A percentile compares a stretch with the other conserved stretches of the same genome.
Conservation (phyloP, 2,113 vertebrate species). For the Apus apus region DNA sequence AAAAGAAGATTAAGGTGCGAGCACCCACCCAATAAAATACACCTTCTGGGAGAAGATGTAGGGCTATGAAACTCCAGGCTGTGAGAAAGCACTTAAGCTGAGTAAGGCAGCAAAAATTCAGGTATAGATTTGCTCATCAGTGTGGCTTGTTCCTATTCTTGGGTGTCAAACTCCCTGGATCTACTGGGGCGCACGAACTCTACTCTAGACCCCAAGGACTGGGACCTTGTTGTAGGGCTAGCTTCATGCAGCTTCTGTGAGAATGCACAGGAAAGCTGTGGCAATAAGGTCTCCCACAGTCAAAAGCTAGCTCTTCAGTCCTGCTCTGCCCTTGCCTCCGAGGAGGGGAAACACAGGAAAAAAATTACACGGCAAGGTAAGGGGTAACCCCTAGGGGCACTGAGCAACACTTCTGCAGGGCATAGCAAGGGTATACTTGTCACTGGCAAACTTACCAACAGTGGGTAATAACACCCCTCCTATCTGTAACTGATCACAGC, state of each 20-base stretch:
- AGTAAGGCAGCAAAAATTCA: neutral
- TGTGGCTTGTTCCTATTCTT: neutral
- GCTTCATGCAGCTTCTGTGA: neutral
- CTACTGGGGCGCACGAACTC: neutral
- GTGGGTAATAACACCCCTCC: neutral
- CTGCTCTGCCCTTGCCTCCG: neutral
- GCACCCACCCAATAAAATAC: neutral
- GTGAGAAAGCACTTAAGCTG: neutral
- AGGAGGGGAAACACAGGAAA: neutral
- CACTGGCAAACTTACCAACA: neutral
- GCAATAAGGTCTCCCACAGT: neutral
- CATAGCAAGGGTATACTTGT: neutral
- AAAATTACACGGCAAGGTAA: neutral
- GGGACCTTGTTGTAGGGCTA: neutral
- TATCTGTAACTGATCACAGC: neutral
- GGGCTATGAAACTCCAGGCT: neutral
- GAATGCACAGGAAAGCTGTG: neutral
- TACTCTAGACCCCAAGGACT: neutral
- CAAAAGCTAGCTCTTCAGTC: neutral
- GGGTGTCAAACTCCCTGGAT: neutral
- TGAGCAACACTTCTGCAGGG: neutral
- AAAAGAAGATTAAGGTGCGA: neutral
- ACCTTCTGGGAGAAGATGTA: neutral
- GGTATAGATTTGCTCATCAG: neutral
- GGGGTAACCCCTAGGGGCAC: neutral